These are phyloP conservation scores for Meteorus sp. DNA, from an alignment of 1,140 invertebrate genomes.

Conservation along the genomic window DNA sequence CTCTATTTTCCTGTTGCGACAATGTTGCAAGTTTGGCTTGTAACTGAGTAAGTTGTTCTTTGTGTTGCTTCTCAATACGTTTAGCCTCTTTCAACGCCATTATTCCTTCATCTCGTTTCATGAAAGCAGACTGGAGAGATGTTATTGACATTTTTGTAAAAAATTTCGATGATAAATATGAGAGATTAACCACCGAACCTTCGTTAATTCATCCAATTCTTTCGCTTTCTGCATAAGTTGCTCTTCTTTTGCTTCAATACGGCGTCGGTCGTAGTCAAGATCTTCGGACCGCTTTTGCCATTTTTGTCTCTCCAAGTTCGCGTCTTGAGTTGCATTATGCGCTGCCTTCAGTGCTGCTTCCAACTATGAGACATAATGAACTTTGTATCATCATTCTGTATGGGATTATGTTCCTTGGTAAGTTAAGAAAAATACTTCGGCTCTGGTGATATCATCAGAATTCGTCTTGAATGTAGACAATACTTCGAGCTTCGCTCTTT, in stretches of 20 bases:
- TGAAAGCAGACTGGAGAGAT: conserved; percentile 40
- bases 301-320: conserved; percentile 42
- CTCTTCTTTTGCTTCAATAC: too few species aligned
- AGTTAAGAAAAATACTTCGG: conserved; percentile 41
- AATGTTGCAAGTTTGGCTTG: conserved; percentile 44
- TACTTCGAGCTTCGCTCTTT: conserved; percentile 46
- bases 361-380: conserved; percentile 32
- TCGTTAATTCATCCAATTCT: conserved; percentile 49
- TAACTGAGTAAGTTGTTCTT: conserved; percentile 42
- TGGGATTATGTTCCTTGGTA: conserved; percentile 6
- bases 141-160: not conserved
- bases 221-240: conserved; percentile 45
- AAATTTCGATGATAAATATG: not conserved
- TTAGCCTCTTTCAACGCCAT: conserved; percentile 45
- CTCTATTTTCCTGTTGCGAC: conserved; percentile 45
- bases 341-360: conserved; percentile 48
- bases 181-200: conserved; percentile 32
- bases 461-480: conserved; percentile 41
- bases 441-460: conserved; percentile 40
- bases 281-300: conserved; percentile 49
- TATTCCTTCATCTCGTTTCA: conserved; percentile 49
- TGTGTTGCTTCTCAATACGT: conserved; percentile 45
- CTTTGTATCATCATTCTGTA: conserved; percentile 11
- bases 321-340: conserved; percentile 38
- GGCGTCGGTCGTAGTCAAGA: too few species aligned